phyloP scores from a whole-genome alignment of 2,888 invertebrate genomes.

The Pherbina coryleti region DNA sequence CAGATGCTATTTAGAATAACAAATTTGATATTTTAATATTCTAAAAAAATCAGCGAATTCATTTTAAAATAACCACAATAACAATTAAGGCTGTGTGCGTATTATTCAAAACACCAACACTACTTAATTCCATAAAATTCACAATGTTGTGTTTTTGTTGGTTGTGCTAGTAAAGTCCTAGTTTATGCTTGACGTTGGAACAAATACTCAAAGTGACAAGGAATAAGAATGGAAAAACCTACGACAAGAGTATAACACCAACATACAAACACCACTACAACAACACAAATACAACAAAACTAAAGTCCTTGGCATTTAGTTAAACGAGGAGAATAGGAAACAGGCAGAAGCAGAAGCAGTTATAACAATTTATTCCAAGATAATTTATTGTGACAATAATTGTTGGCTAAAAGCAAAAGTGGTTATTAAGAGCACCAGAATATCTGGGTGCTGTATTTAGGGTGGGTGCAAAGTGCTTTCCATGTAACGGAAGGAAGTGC shows the following conservation, averaged over 20 bases:
- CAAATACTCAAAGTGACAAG: not conserved
- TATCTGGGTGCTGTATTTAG: not conserved
- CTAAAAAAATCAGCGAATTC: too few relatives aligned
- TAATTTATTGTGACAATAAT: constrained; percentile 31
- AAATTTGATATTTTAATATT: too few relatives aligned
- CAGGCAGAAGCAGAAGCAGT: not conserved
- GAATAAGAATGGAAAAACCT: not conserved
- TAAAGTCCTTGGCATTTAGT: not conserved
- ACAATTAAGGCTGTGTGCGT: too few relatives aligned
- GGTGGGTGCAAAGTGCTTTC: not conserved
- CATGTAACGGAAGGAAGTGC: not conserved
- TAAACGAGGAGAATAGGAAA: not conserved
- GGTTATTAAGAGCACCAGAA: not conserved
- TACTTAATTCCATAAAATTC: too few relatives aligned
- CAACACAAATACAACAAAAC: not conserved
- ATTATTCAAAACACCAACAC: too few relatives aligned
- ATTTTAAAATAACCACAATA: too few relatives aligned
- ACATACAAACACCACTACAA: not conserved
- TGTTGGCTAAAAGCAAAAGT: constrained; percentile 30
- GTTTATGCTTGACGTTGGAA: constrained; percentile 7
- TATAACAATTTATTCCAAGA: constrained; percentile 19
- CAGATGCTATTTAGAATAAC: too few relatives aligned
- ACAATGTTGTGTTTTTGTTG: too few relatives aligned
- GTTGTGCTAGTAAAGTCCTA: not conserved
- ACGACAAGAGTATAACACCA: not conserved